These are phyloP conservation scores for Phataginus tricuspis DNA, from an alignment of 2,797 vertebrate genomes.

Conservation along the genomic window DNA sequence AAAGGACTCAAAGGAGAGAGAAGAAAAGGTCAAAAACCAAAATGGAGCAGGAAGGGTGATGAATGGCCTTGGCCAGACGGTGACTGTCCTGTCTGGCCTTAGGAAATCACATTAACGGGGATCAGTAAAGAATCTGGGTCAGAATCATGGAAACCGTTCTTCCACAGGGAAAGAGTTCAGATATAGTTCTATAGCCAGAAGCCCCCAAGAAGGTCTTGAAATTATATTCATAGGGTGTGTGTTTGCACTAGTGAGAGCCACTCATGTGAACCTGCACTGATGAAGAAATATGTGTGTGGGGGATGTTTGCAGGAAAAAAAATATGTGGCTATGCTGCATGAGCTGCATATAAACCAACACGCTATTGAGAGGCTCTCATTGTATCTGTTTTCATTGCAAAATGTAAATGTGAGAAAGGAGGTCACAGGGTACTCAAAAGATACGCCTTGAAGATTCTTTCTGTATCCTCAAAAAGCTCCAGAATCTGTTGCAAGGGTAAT, in stretches of 20 bases:
- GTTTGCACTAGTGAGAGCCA: neutral
- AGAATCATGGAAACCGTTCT: conserved; percentile 34
- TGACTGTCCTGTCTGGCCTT: neutral
- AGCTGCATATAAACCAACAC: neutral
- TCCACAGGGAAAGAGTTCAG: neutral
- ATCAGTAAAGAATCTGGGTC: neutral
- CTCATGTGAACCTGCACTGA: no score
- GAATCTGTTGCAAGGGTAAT: neutral
- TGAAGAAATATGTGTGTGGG: neutral
- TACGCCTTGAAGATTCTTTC: neutral
- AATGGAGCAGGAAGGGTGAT: neutral
- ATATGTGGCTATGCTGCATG: neutral
- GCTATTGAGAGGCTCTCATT: neutral
- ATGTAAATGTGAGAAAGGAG: neutral
- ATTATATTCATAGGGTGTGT: neutral
- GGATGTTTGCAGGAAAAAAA: neutral
- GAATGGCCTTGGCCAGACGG: neutral
- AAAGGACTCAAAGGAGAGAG: conserved; percentile 6
- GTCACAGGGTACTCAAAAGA: neutral
- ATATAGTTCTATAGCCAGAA: neutral
- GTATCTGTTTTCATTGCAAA: neutral
- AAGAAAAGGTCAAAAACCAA: neutral
- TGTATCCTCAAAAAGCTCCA: neutral
- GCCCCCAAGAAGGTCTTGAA: neutral
- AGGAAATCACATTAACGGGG: neutral